Evolutionary conservation across 2,888 invertebrate genomes (phyloP).

Genomic region (Volucella bombylans): DNA sequence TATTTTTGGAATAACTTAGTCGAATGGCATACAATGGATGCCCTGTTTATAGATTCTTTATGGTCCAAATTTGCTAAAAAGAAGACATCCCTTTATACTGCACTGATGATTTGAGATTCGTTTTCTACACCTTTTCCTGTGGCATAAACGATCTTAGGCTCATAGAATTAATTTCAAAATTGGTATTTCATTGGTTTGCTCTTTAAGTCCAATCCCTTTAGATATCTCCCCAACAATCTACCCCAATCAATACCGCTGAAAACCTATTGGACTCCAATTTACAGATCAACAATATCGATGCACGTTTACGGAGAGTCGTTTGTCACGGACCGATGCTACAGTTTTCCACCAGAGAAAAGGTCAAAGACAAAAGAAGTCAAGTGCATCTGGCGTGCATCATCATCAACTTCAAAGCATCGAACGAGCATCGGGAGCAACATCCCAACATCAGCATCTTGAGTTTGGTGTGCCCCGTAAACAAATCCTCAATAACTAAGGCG

Average conservation of each 20-base stretch:
- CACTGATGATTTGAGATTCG: too few relatives aligned
- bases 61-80: too few relatives aligned
- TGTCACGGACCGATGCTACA: constrained; percentile 52
- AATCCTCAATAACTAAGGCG: constrained; percentile 62
- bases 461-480: constrained; percentile 61
- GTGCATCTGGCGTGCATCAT: constrained; percentile 66
- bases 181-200: background rate
- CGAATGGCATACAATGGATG: too few relatives aligned
- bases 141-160: too few relatives aligned
- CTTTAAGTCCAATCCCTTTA: background rate
- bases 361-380: constrained; percentile 69
- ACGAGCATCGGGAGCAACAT: constrained; percentile 20
- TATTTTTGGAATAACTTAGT: too few relatives aligned
- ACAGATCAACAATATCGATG: constrained; percentile 49
- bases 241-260: constrained; percentile 25
- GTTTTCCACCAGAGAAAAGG: constrained; percentile 38
- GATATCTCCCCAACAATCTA: background rate
- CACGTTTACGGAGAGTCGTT: constrained; percentile 45
- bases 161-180: background rate
- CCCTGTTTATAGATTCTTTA: too few relatives aligned
- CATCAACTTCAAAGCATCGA: constrained; percentile 38
- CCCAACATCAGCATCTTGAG: constrained; percentile 31
- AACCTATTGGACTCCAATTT: constrained; percentile 17
- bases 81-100: too few relatives aligned
- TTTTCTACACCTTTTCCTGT: too few relatives aligned